These are phyloP conservation scores for Geotrypetes seraphini DNA, from an alignment of 2,797 vertebrate species.

Conservation along the genomic window DNA sequence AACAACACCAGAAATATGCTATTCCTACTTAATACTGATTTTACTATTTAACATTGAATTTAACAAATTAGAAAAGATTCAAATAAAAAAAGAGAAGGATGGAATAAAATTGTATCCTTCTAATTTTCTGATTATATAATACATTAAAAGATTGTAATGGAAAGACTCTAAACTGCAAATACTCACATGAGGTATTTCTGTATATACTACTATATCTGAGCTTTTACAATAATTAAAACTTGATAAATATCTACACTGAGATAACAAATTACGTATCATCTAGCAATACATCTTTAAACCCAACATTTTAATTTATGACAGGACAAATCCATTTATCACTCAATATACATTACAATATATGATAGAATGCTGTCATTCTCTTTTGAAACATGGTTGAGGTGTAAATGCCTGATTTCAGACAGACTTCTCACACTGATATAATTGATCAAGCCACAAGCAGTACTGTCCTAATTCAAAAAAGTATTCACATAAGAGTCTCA, in stretches of 20 bases:
- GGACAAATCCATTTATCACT: constrained; percentile 30
- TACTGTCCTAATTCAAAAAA: constrained; percentile 12
- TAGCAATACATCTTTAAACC: constrained; percentile 23
- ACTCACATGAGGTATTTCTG: constrained; percentile 17
- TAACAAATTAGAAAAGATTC: constrained; percentile 32
- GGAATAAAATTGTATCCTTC: constrained; percentile 5
- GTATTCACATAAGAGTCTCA: not conserved
- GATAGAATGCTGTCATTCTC: constrained; percentile 23
- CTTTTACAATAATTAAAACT: constrained; percentile 27
- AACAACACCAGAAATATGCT: constrained; percentile 41
- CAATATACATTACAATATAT: constrained; percentile 28
- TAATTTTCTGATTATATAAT: constrained; percentile 25
- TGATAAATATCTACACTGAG: constrained; percentile 19
- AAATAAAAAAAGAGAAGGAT: constrained; percentile 25
- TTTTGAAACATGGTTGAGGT: constrained; percentile 20
- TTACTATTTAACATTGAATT: constrained; percentile 44
- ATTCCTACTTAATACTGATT: constrained; percentile 47
- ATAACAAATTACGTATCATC: constrained; percentile 24
- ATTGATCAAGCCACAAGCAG: constrained; percentile 23
- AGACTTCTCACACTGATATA: too few relatives aligned
- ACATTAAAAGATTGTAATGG: constrained; percentile 14
- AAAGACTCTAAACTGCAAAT: constrained; percentile 1
- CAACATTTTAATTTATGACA: constrained; percentile 28
- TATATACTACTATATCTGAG: constrained; percentile 15
- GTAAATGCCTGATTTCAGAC: constrained; percentile 26